Evolutionary conservation across 2,888 invertebrate species (phyloP), one percentile per base, ranked within the genome.

Genomic region (Adineta ricciae): DNA sequence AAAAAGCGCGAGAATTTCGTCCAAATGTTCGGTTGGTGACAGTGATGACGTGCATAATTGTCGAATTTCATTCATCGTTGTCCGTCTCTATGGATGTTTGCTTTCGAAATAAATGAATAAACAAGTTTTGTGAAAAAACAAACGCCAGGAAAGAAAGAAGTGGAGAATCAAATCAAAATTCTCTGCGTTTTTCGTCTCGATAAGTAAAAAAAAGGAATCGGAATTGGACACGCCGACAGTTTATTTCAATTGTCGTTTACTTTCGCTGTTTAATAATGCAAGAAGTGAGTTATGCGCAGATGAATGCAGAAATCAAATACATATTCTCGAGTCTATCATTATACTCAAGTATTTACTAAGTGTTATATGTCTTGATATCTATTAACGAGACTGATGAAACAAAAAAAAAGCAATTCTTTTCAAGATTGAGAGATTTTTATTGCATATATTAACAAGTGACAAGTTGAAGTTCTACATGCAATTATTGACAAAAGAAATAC

Each of bases 1-100:
- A 64, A 64, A 64, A 64, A 64, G 64, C 1, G 32, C 64, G 16
- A 64, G 64, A 16, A 64, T 64, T 64, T 64, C 64, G 32, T 64
- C 64, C 1, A 64, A 32, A 32, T 64, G 64, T 32, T 64, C 27
- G 16, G 14, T 27, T 27, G 64, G 64, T 64, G 64, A 64, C 16
- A 27, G 32, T 32, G 64, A 64, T 64, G 64, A 27, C 32, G 64
- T 64, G 16, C 64, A 64, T n/a, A 64, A 64, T 64, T 64, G 64
- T 32, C 64, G 64, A 64, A 64, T 64, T 64, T 64, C 64, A 64
- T 64, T 64, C 64, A 64, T 56, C 24, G 56, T 56, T 64, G 27
- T 64, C 16, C 64, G 21, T 64, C 27, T 64, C 27, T 46, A 46
- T 46, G 46, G 46, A 46, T 46, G 46, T 46, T 46, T 8, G 8